Base-by-base conservation (phyloP, 2,888 invertebrate genomes). In the Agrotis segetum region DNA sequence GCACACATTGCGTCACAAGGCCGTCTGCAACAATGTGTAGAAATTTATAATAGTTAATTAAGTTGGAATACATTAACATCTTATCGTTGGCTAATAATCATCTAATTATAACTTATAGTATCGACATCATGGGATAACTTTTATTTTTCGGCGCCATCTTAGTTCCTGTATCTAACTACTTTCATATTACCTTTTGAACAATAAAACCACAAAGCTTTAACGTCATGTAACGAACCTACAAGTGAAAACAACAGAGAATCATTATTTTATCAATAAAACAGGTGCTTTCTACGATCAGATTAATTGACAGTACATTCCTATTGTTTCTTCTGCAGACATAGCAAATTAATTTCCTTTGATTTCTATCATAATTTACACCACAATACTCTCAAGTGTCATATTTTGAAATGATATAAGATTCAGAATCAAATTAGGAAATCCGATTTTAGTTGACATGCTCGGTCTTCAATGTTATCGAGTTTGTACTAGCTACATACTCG, bases 21-120 rank as follows among this genome's bases (percentile, higher is more conserved):
- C 83, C 86, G 86, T 82, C 83, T 85, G 85, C 86, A 85, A 85
- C 86, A 86, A 85, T 85, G 78, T 85, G 85, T 85, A 86, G 85
- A 86, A 85, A 85, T 83, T 82, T 77, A 86, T 85, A 85, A 83
- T 78, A 85, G 81, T 85, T 86, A 86, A 85, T 85, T 86, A 85
- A 86, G 81, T 75, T 79, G 81, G 80, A 85, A 85, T 86, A 85
- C 53, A 85, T 85, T 85, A 85, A 59, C 79, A 83, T 84, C 83
- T 82, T 83, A 84, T 85, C 85, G 81, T 85, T 85, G 86, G 83
- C 85, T 81, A 86, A 82, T 77, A 73, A 85, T 81, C 79, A 83
- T 81, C 74, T 84, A 84, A 86, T 86, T 84, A 85, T 82, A 78
- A 83, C 58, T 73, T 70, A 73, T 74, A 79, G 72, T 84, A 82